These are phyloP conservation scores for Leptoteleia sp. DNA, from an alignment of 1,140 invertebrate genomes.

Conservation along the genomic window DNA sequence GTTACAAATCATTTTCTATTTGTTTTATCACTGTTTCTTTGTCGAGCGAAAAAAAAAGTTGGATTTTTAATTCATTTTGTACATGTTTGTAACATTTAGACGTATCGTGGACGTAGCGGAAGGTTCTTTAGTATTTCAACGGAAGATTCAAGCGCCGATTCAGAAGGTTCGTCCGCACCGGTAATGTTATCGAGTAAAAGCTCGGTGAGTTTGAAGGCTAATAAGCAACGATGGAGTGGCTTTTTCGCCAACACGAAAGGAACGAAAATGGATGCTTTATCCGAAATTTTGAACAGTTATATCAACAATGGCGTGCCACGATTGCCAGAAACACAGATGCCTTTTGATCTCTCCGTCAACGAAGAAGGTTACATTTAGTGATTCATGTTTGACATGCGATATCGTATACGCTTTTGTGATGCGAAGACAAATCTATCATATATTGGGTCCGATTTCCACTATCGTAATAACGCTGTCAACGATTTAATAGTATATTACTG, in stretches of 20 bases:
- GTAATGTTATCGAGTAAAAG: slow-evolving; percentile 71
- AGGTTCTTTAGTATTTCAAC: slow-evolving; percentile 85
- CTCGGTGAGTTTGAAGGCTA: slow-evolving; percentile 75
- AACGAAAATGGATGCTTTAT: slow-evolving; percentile 84
- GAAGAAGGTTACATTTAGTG: slow-evolving; percentile 77
- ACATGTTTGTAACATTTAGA: no score
- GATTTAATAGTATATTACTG: no score
- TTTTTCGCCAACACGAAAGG: slow-evolving; percentile 86
- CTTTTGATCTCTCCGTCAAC: slow-evolving; percentile 73
- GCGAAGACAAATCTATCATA: slow-evolving; percentile 6
- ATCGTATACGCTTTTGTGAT: slow-evolving; percentile 8
- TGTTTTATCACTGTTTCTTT: no score
- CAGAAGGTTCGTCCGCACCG: slow-evolving; percentile 69
- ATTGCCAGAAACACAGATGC: slow-evolving; percentile 73
- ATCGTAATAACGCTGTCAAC: no score
- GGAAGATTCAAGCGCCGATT: slow-evolving; percentile 82
- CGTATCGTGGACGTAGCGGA: slow-evolving; percentile 81
- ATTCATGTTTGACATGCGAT: slow-evolving; percentile 28
- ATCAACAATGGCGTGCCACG: slow-evolving; percentile 86
- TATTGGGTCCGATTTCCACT: no score
- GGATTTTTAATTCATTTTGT: no score
- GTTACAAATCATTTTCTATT: no score
- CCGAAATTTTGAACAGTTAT: slow-evolving; percentile 86
- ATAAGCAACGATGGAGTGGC: slow-evolving; percentile 85
- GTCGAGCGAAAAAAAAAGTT: no score